Base-by-base conservation (phyloP, 2,113 vertebrate species). In the Lampris incognitus region DNA sequence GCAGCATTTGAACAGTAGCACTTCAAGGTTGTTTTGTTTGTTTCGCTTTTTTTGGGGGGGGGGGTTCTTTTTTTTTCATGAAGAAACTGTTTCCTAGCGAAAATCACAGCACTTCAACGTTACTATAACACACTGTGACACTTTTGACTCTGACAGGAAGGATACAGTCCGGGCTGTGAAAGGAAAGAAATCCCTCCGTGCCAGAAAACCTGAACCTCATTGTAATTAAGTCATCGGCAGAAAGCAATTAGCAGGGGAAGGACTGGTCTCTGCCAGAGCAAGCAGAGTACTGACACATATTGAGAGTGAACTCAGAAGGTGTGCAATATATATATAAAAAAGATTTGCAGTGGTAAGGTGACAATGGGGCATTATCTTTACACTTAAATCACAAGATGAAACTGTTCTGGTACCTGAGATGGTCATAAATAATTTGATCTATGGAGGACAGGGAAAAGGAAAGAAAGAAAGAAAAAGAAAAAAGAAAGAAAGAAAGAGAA, bases 151-250 rank as follows among this genome's bases (percentile, higher is more conserved):
- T 38, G 56, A 69, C 77, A 81, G 79, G 85, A 87, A 83, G 82
- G 80, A 85, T 68, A 79, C 67, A 81, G 85, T 86, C 71, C 69
- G 71, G 72, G 76, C 84, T 76, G 68, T 58, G 69, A 73, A 85
- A 57, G 60, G 54, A 81, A 74, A 62, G 69, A 72, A 56, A 68
- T 50, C 57, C 48, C 41, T 88, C 10, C 82, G 78, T 81, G 88
- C 83, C 74, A 64, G 82, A 85, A 89, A 91, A 76, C 74, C 81
- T 56, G 89, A 81, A 82, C 87, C 83, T 84, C 59, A 66, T 76
- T 85, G 76, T 81, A 88, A 93, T 89, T 89, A 85, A 91, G 78
- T 84, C 88, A 86, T 87, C 74, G 81, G 88, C 37, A 78, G 82
- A 86, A 74, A 72, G 78, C 73, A 87, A 88, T 90, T 89, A 91